Evolutionary conservation across 2,797 vertebrate species (phyloP).

Genomic region (Sylvilagus floridanus): DNA sequence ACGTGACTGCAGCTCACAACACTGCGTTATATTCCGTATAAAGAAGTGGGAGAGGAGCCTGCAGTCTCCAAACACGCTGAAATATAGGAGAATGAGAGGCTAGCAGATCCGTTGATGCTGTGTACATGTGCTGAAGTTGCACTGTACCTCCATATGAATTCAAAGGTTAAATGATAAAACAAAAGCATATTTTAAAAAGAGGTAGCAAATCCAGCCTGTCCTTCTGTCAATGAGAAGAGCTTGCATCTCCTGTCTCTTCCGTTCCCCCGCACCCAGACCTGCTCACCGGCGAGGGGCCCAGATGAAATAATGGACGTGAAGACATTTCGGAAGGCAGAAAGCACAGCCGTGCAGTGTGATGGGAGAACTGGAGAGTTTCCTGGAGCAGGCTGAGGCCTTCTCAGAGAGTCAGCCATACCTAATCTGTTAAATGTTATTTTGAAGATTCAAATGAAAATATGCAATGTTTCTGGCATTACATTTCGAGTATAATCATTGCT

Average conservation of each 20-base stretch:
- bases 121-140: too few relatives aligned
- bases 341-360: background rate
- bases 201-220: background rate
- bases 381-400: background rate
- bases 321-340: constrained; percentile 51
- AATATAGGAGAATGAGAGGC: too few relatives aligned
- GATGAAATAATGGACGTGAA: constrained; percentile 50
- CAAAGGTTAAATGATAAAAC: too few relatives aligned
- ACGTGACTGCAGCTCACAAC: too few relatives aligned
- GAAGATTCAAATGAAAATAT: constrained; percentile 41
- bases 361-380: constrained; percentile 29
- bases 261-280: background rate
- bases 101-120: too few relatives aligned
- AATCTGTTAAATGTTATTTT: constrained; percentile 54
- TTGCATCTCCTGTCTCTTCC: background rate
- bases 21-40: too few relatives aligned
- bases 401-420: background rate
- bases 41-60: too few relatives aligned
- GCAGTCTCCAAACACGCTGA: too few relatives aligned
- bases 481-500: background rate
- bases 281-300: background rate
- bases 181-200: background rate
- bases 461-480: background rate
- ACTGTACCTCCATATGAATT: too few relatives aligned
- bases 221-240: background rate